Evolutionary conservation across 2,888 invertebrate species (phyloP).

Genomic region (Andrena dorsata): DNA sequence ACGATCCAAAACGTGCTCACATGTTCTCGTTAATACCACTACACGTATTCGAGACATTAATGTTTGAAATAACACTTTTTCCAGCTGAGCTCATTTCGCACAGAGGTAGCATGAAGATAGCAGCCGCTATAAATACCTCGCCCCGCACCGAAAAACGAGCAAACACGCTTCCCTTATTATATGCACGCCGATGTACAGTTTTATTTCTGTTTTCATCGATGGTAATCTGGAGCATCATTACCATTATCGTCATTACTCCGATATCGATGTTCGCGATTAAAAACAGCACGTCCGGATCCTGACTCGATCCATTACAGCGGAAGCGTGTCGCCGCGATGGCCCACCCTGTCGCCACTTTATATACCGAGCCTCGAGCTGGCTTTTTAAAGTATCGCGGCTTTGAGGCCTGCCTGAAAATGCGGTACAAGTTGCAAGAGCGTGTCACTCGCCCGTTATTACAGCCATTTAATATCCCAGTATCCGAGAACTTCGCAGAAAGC

Average conservation of each 20-base stretch:
- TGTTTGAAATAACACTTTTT: conserved; percentile 33
- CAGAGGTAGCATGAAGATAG: background rate
- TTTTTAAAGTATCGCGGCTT: background rate
- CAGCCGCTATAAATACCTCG: conserved; percentile 40
- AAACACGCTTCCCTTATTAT: conserved; percentile 44
- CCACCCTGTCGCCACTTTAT: conserved; percentile 2
- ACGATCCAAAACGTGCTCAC: conserved; percentile 14
- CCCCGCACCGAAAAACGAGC: conserved; percentile 33
- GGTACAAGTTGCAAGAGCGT: background rate
- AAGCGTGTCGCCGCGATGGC: conserved; percentile 34
- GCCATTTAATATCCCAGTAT: background rate
- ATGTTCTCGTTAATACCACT: conserved; percentile 14
- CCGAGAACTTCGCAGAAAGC: background rate
- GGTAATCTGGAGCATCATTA: conserved; percentile 48
- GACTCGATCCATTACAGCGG: conserved; percentile 36
- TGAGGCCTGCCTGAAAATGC: no score
- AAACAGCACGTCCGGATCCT: conserved; percentile 18
- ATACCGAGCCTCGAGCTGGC: background rate
- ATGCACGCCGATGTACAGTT: conserved; percentile 25
- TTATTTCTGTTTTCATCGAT: conserved; percentile 50
- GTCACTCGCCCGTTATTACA: background rate
- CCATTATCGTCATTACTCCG: conserved; percentile 49
- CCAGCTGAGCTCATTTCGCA: conserved; percentile 2
- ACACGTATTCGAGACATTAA: conserved; percentile 17
- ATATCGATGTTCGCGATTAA: conserved; percentile 24